Base-by-base conservation (phyloP, 2,888 invertebrate species). In the Smittia sp. region DNA sequence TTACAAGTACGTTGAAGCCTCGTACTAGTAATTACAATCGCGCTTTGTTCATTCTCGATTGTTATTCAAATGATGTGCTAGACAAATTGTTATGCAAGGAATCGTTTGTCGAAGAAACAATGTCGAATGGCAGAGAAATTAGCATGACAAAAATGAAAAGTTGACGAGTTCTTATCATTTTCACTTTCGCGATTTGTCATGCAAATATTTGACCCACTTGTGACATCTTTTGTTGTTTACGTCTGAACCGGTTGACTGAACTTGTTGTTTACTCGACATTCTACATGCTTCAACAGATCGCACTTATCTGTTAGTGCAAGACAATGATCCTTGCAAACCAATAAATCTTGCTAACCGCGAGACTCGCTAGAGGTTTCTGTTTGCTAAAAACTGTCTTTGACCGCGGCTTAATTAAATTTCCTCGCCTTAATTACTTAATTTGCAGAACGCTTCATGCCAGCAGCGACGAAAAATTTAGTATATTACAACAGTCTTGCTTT, bases 361-460 rank as follows among this genome's bases (percentile, higher is more conserved):
- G n/a, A n/a, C n/a, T n/a, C n/a, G n/a, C n/a, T n/a, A n/a, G n/a
- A n/a, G n/a, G n/a, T 15, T 2, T 46, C n/a, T 2, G 2, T 46
- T 46, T 46, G 46, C 46, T 46, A 46, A 46, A 46, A 46, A 46
- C 46, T 46, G 46, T 63, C 25, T 63, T 63, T 25, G 20, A 63
- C 24, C 20, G 24, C 62, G 20, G 54, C n/a, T 72, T 72, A 72
- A 72, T 72, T 72, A 72, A 72, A 72, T 72, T 72, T 72, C 62
- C 72, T 72, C 72, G 32, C 62, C 62, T 72, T 62, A 72, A 72
- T 72, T 72, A 72, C 62, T 72, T 72, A 58, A 72, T 72, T 72
- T 38, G 24, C 20, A 25, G 63, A 63, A 24, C 27, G 22, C 27
- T 63, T n/a, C 63, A 63, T 63, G 63, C n/a, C 1, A 63, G 1